Base-by-base conservation (phyloP, 1,140 invertebrate genomes). In the Pteromalus puparum region DNA sequence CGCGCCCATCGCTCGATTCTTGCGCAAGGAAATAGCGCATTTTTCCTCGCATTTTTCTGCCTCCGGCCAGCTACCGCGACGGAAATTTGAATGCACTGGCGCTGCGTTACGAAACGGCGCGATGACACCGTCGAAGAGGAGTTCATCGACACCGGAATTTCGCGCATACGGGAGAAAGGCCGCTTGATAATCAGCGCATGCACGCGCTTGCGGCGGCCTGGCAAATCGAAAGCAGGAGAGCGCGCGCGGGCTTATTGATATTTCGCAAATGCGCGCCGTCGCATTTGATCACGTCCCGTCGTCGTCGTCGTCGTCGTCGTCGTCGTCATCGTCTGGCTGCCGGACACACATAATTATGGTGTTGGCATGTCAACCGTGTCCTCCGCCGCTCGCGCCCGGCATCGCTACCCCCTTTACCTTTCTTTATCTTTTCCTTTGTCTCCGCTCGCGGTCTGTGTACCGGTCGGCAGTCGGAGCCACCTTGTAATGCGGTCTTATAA, bases 321-420 rank as follows among this genome's bases (percentile, higher is more conserved):
- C n/a, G n/a, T n/a, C 72, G 73, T 38, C 42, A n/a, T 42, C 38
- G 28, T 30, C 15, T 75, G 18, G 68, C 18, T 34, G 70, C 72
- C 30, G 80, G 48, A 65, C 87, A 87, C 86, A 85, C 84, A 88
- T 88, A 89, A 89, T 88, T 89, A 89, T 88, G 88, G 85, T 85
- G 86, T 86, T 83, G 87, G 87, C 86, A 86, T 89, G 87, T 88
- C 87, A 86, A 79, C 79, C 84, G 86, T 87, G 87, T 87, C 86
- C 88, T 89, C 87, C 87, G 86, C 87, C 87, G 76, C 46, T 34
- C 46, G 28, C 26, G 30, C n/a, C n/a, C n/a, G n/a, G n/a, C n/a
- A n/a, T n/a, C n/a, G n/a, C n/a, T n/a, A n/a, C n/a, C n/a, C n/a
- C n/a, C n/a, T n/a, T n/a, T 74, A 30, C 73, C 30, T 38, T 38